Base-by-base conservation (phyloP, 1,140 invertebrate species). In the Drosophila malerkotliana region DNA sequence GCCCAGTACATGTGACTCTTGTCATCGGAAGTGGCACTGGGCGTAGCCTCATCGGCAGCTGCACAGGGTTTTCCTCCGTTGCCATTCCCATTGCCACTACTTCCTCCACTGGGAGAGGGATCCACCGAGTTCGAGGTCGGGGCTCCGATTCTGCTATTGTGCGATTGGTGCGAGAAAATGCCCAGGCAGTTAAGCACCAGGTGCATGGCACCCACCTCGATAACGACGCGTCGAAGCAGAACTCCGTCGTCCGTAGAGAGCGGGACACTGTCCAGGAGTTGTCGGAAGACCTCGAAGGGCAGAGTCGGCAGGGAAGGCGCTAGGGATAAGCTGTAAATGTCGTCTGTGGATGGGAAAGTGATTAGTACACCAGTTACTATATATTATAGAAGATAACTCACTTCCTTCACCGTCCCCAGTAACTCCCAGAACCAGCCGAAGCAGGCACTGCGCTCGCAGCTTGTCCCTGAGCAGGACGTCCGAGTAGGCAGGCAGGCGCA, bases 1-100 rank as follows among this genome's bases (percentile, higher is more conserved):
- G 98, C 98, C 98, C 98, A 99, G 92, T 98, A 98, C 66, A 97
- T 93, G 85, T 98, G 97, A 1, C 95, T 95, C 75, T 97, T 97
- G 61, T 97, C 96, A 79, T 96, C 95, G 24, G 91, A 91, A 55
- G 92, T 93, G 21, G 59, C 61, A 49, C 34, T 79, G 1, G 74
- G 55, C 7, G 64, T 21, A 1, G 66, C 58, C 26, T 87, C 82
- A 2, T 87, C 82, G 8, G 66, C 52, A 14, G 71, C 44, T 24
- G 18, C 58, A 28, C 37, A 45, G n/a, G 34, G 49, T 12, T 32
- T 63, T 1, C 48, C 58, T 18, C 45, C 44, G 0, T 21, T 54
- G 5, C 41, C 41, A 15, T 44, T 44, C 7, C 41, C 41, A 15
- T 18, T 69, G 8, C 58, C 77, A 52, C 77, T 88, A n/a, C 91